A percentile compares a stretch with the other conserved stretches of the same genome.
Conservation (phyloP, 2,888 invertebrate genomes). For the Polia nebulosa region DNA sequence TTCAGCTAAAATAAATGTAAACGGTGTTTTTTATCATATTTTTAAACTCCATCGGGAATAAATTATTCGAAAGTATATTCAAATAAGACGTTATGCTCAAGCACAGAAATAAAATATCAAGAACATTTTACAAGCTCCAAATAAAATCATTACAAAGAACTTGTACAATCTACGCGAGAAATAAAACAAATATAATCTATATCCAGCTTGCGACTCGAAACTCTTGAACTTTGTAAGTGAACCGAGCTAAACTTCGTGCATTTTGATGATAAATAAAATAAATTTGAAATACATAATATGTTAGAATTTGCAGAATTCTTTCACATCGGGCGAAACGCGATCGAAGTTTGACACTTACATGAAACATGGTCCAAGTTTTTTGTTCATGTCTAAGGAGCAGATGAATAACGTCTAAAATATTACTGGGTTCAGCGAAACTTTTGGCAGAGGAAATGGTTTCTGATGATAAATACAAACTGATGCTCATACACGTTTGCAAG, state of each 20-base stretch:
- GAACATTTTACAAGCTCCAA: not conserved
- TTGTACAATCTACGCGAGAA: not conserved
- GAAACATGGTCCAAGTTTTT: conserved; percentile 57
- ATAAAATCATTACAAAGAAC: conserved; percentile 22
- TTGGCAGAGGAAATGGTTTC: conserved; percentile 22
- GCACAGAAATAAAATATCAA: not conserved
- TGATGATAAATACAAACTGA: conserved; percentile 8
- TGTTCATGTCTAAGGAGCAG: conserved; percentile 40
- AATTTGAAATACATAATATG: conserved; percentile 56
- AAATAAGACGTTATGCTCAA: not conserved
- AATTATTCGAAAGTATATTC: not conserved
- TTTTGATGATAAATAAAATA: conserved; percentile 58
- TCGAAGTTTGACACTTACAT: conserved; percentile 61
- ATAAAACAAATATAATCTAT: conserved; percentile 16
- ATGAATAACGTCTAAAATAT: conserved; percentile 43
- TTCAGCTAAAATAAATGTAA: not conserved
- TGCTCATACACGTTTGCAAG: not conserved
- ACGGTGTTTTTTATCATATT: not conserved
- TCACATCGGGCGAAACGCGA: conserved; percentile 33
- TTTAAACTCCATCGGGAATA: not conserved
- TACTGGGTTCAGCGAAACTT: conserved; percentile 30
- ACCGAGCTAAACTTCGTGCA: conserved; percentile 44
- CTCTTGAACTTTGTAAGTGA: conserved; percentile 39
- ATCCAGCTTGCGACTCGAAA: conserved; percentile 14
- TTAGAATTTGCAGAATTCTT: conserved; percentile 55